phyloP scores from a whole-genome alignment of 2,797 vertebrate species.

The Babyrousa celebensis region DNA sequence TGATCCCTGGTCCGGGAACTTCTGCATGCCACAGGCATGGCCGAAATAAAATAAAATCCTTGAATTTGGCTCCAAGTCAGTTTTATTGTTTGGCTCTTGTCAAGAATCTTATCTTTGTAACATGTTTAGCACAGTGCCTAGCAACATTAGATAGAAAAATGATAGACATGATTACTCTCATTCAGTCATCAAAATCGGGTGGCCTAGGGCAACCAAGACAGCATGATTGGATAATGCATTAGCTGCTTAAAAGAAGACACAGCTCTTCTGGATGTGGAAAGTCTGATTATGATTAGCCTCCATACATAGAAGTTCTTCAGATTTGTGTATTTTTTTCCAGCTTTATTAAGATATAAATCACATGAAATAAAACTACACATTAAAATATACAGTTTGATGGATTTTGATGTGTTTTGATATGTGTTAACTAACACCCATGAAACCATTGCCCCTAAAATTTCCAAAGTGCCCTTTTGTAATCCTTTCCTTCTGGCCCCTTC shows the following conservation, averaged over 20 bases:
- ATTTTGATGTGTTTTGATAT: slow-evolving; percentile 18
- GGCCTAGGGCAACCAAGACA: background rate
- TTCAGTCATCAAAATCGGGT: background rate
- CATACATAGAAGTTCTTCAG: background rate
- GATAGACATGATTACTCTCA: background rate
- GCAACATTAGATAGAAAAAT: background rate
- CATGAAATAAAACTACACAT: background rate
- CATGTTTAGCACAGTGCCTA: background rate
- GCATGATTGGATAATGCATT: background rate
- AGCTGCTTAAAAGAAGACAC: slow-evolving; percentile 40
- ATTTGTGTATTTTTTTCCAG: background rate
- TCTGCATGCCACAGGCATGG: no score
- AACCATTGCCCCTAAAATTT: slow-evolving; percentile 24
- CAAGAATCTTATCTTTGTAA: slow-evolving; percentile 44
- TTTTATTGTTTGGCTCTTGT: slow-evolving; percentile 38
- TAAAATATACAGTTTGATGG: slow-evolving; percentile 27
- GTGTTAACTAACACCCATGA: slow-evolving; percentile 32
- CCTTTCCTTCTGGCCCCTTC: background rate
- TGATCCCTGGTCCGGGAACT: no score
- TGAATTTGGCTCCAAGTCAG: slow-evolving; percentile 45
- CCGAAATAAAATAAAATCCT: background rate
- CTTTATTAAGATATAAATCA: slow-evolving; percentile 37
- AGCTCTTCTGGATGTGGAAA: slow-evolving; percentile 31
- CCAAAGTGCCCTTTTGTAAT: background rate
- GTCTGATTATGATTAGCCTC: slow-evolving; percentile 2